Conservation (phyloP, 2,797 vertebrate genomes). For the Anguilla megastoma region DNA sequence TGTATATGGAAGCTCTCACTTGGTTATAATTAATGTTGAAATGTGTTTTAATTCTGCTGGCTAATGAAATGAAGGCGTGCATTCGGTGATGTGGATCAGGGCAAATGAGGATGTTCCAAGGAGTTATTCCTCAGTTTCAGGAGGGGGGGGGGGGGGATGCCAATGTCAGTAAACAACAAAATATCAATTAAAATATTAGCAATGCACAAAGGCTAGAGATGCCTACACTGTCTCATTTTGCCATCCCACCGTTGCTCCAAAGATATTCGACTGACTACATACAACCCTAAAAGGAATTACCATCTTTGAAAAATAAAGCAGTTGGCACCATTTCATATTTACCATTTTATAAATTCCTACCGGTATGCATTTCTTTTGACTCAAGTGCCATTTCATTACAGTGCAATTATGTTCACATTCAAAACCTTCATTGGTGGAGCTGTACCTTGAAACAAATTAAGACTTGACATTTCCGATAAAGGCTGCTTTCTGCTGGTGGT, state of each 20-base stretch:
- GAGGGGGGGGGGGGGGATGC: not conserved
- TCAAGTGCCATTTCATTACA: not conserved
- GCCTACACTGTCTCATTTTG: not conserved
- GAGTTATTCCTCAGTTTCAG: not conserved
- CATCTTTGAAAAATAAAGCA: not conserved
- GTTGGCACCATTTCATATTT: not conserved
- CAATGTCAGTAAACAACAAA: not conserved
- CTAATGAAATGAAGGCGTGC: slow-evolving; percentile 22
- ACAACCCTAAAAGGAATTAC: not conserved
- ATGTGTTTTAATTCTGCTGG: not conserved
- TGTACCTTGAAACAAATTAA: not conserved
- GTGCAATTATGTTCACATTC: not conserved
- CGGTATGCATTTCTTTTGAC: not conserved
- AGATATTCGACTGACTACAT: not conserved
- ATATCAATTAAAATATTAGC: not conserved
- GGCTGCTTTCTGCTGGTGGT: not conserved
- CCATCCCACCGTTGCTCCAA: not conserved
- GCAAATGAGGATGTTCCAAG: not conserved
- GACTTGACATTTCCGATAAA: not conserved
- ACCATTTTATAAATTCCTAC: too few species aligned
- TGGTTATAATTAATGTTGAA: not conserved
- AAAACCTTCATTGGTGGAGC: not conserved
- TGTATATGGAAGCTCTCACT: not conserved
- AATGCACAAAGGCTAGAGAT: not conserved
- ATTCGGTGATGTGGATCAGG: not conserved